Evolutionary conservation across 2,888 invertebrate species (phyloP).

Genomic region (Drosophila paranaensis): DNA sequence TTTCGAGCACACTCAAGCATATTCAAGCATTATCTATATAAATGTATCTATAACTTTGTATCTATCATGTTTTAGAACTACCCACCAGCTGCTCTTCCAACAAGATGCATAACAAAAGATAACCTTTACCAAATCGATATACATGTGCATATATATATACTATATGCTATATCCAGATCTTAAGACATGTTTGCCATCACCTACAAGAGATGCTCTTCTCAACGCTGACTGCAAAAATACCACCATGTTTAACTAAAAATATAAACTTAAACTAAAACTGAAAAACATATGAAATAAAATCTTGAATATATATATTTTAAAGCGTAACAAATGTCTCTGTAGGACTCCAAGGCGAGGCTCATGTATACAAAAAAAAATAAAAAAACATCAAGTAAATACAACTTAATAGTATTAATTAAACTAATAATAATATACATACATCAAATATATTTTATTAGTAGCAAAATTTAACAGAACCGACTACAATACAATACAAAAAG

Average conservation of each 20-base stretch:
- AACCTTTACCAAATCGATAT: conserved; percentile 39
- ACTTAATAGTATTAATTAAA: conserved; percentile 51
- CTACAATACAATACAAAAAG: conserved; percentile 40
- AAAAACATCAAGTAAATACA: conserved; percentile 39
- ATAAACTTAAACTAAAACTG: conserved; percentile 38
- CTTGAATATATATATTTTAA: conserved; percentile 63
- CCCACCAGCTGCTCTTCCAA: conserved; percentile 75
- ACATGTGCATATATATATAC: conserved; percentile 8
- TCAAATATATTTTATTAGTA: conserved; percentile 81
- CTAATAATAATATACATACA: conserved; percentile 50
- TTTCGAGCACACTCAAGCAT: conserved; percentile 28
- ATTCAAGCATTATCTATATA: conserved; percentile 26
- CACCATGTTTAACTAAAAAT: conserved; percentile 74
- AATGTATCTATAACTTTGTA: conserved; percentile 38
- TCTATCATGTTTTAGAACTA: conserved; percentile 56
- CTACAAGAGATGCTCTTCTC: conserved; percentile 79
- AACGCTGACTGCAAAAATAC: conserved; percentile 83
- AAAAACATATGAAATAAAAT: conserved; percentile 25
- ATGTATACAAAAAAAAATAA: conserved; percentile 45
- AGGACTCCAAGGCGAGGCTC: conserved; percentile 53
- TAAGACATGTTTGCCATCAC: conserved; percentile 73
- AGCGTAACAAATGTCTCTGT: conserved; percentile 56
- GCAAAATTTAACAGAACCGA: conserved; percentile 68
- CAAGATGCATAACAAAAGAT: conserved; percentile 46
- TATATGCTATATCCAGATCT: conserved; percentile 37